phyloP scores from a whole-genome alignment of 2,797 vertebrate species.

The Scolopax rusticola region DNA sequence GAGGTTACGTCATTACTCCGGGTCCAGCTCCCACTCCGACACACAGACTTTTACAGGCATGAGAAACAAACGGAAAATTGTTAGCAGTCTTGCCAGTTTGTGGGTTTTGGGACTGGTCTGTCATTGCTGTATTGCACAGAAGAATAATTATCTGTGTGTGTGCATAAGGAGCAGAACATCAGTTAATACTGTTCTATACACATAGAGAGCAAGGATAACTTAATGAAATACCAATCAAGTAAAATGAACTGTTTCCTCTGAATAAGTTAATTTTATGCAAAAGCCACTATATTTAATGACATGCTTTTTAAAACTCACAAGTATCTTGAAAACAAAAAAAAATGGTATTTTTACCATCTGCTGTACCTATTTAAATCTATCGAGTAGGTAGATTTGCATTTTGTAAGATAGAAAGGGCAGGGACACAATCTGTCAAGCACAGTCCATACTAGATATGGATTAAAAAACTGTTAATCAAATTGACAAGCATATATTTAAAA shows the following conservation, averaged over 20 bases:
- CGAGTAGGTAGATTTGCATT: not conserved
- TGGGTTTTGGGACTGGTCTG: not conserved
- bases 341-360: not conserved
- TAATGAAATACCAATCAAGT: not conserved
- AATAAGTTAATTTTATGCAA: not conserved
- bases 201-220: not conserved
- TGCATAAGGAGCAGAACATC: not conserved
- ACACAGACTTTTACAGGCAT: not conserved
- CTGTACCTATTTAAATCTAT: not conserved
- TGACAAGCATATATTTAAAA: not conserved
- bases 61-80: not conserved
- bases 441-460: not conserved
- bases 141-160: not conserved
- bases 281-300: not conserved
- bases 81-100: not conserved
- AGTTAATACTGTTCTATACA: not conserved
- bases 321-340: not conserved
- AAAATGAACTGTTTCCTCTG: not conserved
- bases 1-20: too few species aligned
- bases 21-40: too few species aligned
- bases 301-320: not conserved
- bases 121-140: not conserved
- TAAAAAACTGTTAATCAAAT: not conserved
- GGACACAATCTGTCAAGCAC: not conserved
- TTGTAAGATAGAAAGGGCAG: not conserved